Evolutionary conservation across 2,888 invertebrate species (phyloP).

Genomic region (Pristionchus fissidentatus): DNA sequence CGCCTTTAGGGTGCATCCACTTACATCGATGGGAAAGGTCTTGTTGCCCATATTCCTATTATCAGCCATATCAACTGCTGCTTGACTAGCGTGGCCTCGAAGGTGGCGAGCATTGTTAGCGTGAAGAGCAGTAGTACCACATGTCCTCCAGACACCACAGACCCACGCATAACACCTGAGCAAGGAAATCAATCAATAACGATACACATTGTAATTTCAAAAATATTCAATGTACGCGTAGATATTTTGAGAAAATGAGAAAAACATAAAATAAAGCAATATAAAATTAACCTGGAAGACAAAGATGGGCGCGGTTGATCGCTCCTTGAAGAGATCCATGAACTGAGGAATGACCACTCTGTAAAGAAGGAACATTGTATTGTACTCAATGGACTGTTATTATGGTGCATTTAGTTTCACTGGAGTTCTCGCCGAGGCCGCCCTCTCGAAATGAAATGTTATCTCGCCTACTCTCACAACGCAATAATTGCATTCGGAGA

Average conservation of each 20-base stretch:
- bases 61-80: slow-evolving; percentile 98
- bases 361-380: slow-evolving; percentile 53
- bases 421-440: too few species aligned
- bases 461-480: too few species aligned
- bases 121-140: slow-evolving; percentile 75
- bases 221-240: not conserved
- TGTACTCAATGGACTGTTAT: not conserved
- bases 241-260: not conserved
- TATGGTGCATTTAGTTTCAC: too few species aligned
- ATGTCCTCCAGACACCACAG: slow-evolving; percentile 96
- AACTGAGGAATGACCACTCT: slow-evolving; percentile 93
- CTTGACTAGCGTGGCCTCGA: slow-evolving; percentile 94
- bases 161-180: slow-evolving; percentile 91
- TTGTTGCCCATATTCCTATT: slow-evolving; percentile 99
- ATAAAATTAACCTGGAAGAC: slow-evolving; percentile 86
- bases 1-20: too few species aligned
- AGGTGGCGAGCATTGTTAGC: slow-evolving; percentile 78
- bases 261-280: not conserved
- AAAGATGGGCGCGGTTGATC: slow-evolving; percentile 99
- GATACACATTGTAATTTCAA: not conserved
- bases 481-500: too few species aligned
- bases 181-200: not conserved
- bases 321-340: slow-evolving; percentile 93
- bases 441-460: too few species aligned
- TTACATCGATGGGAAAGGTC: slow-evolving; percentile 87